phyloP scores from a whole-genome alignment of 2,888 invertebrate genomes.

The Atrina japonica region DNA sequence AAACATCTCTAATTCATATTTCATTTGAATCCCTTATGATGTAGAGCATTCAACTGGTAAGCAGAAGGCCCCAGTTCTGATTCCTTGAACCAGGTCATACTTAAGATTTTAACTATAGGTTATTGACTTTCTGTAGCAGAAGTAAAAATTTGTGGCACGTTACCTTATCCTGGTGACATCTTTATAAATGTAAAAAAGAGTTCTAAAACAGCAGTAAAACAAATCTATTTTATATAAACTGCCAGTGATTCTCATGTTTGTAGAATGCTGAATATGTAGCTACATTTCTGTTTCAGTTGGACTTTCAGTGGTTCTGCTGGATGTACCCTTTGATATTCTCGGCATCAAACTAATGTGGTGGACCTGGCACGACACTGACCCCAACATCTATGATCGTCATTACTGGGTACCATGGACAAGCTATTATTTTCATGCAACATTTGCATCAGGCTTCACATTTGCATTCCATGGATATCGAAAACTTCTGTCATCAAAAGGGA shows the following conservation, averaged over 20 bases:
- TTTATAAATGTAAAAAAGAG: conserved; percentile 10
- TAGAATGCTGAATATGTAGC: not conserved
- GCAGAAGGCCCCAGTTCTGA: no score
- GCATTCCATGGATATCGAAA: conserved; percentile 85
- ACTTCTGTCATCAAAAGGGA: conserved; percentile 82
- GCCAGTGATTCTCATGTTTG: not conserved
- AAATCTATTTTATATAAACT: not conserved
- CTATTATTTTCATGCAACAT: conserved; percentile 90
- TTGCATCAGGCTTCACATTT: conserved; percentile 87
- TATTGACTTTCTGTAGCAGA: no score
- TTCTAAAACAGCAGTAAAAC: not conserved
- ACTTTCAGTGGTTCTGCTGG: conserved; percentile 86
- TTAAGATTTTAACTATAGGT: no score
- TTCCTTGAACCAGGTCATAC: no score
- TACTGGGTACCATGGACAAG: conserved; percentile 93
- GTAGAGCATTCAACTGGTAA: no score
- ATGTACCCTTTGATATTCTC: conserved; percentile 90
- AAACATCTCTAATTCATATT: no score
- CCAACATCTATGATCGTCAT: conserved; percentile 85
- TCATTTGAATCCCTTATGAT: no score
- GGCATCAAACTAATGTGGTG: conserved; percentile 90
- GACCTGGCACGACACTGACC: conserved; percentile 88
- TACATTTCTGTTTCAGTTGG: conserved; percentile 83
- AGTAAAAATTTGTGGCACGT: no score
- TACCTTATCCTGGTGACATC: no score